Conservation (phyloP, 2,888 invertebrate species). For the Eupithecia centaureata region DNA sequence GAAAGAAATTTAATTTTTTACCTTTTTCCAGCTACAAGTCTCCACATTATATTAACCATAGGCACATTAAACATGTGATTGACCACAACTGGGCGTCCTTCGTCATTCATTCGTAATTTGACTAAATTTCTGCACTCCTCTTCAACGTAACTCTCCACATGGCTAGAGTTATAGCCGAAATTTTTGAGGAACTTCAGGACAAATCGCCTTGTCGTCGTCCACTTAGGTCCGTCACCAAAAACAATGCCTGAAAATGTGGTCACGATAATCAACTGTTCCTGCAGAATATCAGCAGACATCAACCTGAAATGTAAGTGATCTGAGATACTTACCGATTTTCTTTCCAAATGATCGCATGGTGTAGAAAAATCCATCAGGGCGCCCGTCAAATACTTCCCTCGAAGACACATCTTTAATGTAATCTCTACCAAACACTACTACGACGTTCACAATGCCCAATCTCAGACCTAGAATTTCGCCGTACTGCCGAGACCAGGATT, state of each 20-base stretch:
- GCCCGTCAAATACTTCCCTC: constrained; percentile 87
- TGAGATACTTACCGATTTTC: constrained; percentile 83
- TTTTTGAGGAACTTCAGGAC: constrained; percentile 85
- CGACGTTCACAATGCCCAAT: constrained; percentile 85
- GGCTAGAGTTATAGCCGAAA: constrained; percentile 85
- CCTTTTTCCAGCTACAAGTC: constrained; percentile 87
- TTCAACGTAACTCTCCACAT: constrained; percentile 85
- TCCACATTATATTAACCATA: constrained; percentile 88
- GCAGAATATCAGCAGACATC: not conserved
- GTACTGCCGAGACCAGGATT: constrained; percentile 82
- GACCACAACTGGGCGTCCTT: constrained; percentile 72
- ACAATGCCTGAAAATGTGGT: constrained; percentile 82
- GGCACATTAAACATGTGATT: constrained; percentile 86
- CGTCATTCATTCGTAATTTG: constrained; percentile 63
- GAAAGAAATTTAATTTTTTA: constrained; percentile 37
- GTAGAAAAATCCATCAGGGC: constrained; percentile 89
- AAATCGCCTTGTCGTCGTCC: constrained; percentile 86
- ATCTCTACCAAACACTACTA: constrained; percentile 85
- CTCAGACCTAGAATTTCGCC: constrained; percentile 87
- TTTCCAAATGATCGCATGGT: constrained; percentile 87
- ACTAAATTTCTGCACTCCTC: constrained; percentile 85
- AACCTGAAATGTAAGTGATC: not conserved
- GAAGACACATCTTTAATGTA: constrained; percentile 85
- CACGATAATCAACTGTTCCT: not conserved
- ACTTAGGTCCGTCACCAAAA: constrained; percentile 87